Base-by-base conservation (phyloP, 2,888 invertebrate genomes). In the Quadroppia sp. region DNA sequence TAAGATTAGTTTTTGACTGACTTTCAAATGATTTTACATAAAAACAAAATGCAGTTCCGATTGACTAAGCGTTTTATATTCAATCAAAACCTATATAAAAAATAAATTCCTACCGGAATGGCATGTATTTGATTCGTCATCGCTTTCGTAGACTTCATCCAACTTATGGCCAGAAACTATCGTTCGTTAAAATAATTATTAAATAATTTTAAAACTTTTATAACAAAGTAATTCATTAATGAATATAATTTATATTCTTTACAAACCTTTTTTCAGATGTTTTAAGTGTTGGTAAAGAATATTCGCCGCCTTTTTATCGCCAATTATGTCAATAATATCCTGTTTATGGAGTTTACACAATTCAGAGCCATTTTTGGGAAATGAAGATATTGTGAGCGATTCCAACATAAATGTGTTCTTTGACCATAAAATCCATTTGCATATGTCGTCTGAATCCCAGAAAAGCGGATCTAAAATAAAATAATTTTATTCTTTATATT, bases 351-450 rank as follows among this genome's bases (percentile, higher is more conserved):
- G 64, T 64, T 64, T 64, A 64, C 64, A 64, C 30, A 64, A 64
- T 30, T 64, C 64, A 36, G 32, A 36, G n/a, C 64, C 64, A 64
- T 11, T 64, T 20, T 17, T 64, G 13, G 64, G 64, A 36, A 64
- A 64, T n/a, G 30, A 13, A 17, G 30, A 30, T 7, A 64, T 20
- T 25, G 32, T 9, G 15, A 64, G 40, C 20, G 64, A 64, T 25
- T 64, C 64, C n/a, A 64, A 30, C 15, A 15, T 30, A 64, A 64
- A 64, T 3, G 30, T 30, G 30, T 64, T 40, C 36, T 64, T 13
- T 36, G 64, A 64, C 64, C 64, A 64, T n/a, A 64, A 64, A 64
- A 64, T 25, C 64, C 64, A 64, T 64, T 64, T 64, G 20, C 64
- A 64, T 3, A 64, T 30, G 32, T 64, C 64, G 13, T 64, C 64